A percentile compares a stretch with the other conserved stretches of the same genome.
Conservation (phyloP, 2,113 vertebrate genomes). For the Panthera tigris region DNA sequence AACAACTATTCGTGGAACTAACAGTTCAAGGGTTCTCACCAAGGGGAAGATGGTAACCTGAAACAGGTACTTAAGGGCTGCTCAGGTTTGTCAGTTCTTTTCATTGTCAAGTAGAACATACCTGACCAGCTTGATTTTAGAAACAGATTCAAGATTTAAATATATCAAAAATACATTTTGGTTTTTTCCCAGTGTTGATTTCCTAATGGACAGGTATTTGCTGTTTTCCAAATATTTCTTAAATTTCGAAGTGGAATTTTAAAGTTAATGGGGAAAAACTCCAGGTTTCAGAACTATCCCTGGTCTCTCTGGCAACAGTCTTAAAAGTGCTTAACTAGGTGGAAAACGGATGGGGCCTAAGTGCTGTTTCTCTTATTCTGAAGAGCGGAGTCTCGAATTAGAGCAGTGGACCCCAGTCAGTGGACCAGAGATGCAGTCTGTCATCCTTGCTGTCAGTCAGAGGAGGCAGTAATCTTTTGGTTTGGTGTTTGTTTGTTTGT, state of each 20-base stretch:
- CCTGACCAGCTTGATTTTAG: conserved; percentile 39
- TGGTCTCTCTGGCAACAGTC: neutral
- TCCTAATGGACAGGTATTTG: conserved; percentile 8
- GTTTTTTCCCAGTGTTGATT: neutral
- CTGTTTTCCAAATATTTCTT: conserved; percentile 40
- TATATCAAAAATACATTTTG: conserved; percentile 16
- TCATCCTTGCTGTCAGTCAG: neutral
- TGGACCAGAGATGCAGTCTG: neutral
- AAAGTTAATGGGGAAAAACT: neutral
- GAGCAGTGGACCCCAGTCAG: neutral
- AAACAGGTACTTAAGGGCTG: neutral
- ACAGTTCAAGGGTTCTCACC: neutral
- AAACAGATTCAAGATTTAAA: conserved; percentile 29
- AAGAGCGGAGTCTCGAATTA: neutral
- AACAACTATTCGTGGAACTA: neutral
- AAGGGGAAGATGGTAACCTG: neutral
- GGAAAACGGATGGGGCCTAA: neutral
- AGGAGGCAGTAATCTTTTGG: neutral
- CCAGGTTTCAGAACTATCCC: neutral
- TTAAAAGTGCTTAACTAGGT: neutral
- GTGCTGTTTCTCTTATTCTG: neutral
- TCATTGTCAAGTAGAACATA: neutral
- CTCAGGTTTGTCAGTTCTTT: neutral
- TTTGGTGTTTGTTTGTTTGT: conserved; percentile 51
- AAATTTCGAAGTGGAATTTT: conserved; percentile 39